phyloP scores from a whole-genome alignment of 2,797 vertebrate species.

The Enteromius viviparus region DNA sequence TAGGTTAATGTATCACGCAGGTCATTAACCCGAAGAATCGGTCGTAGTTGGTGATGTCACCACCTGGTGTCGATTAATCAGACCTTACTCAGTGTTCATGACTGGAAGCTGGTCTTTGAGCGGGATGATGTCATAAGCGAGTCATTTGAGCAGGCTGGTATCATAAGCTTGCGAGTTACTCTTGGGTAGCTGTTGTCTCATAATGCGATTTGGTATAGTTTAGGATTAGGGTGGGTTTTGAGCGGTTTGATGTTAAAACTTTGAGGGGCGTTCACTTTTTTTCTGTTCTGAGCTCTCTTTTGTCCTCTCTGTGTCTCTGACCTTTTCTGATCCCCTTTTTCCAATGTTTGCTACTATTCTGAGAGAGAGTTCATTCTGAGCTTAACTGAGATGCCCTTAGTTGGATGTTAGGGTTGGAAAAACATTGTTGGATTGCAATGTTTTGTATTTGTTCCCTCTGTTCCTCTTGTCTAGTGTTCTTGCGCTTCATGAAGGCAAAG shows the following conservation, averaged over 20 bases:
- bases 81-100: constrained; percentile 20
- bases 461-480: not conserved
- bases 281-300: constrained; percentile 10
- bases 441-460: constrained; percentile 5
- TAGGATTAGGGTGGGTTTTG: constrained; percentile 6
- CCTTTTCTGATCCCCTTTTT: constrained; percentile 38
- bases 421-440: constrained; percentile 7
- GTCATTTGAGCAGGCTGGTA: constrained; percentile 31
- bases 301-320: constrained; percentile 35
- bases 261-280: not conserved
- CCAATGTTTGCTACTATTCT: constrained; percentile 34
- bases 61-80: constrained; percentile 51
- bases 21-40: constrained; percentile 37
- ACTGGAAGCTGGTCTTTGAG: not conserved
- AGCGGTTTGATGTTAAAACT: not conserved
- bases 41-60: constrained; percentile 47
- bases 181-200: not conserved
- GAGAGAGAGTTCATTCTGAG: constrained; percentile 32
- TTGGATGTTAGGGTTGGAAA: constrained; percentile 16
- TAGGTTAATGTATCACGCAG: constrained; percentile 44
- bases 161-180: not conserved
- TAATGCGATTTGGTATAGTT: not conserved
- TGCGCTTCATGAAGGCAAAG: no score
- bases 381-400: not conserved
- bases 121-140: constrained; percentile 36